phyloP scores from a whole-genome alignment of 1,140 invertebrate genomes.

The Polyergus mexicanus region DNA sequence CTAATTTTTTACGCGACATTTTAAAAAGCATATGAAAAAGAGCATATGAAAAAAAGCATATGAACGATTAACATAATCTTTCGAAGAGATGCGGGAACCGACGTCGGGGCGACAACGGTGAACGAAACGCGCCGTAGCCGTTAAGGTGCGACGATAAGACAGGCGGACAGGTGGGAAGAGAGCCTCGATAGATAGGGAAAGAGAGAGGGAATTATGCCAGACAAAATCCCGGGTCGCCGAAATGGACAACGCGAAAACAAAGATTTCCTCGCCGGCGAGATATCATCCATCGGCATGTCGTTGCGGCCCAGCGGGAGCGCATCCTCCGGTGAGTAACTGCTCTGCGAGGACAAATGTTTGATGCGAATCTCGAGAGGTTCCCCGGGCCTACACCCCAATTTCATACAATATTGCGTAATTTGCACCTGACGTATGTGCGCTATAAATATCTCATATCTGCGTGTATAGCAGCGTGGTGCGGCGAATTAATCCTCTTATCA shows the following conservation, averaged over 20 bases:
- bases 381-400: neutral
- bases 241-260: conserved; percentile 82
- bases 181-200: conserved; percentile 12
- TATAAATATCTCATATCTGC: conserved; percentile 12
- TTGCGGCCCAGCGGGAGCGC: conserved; percentile 90
- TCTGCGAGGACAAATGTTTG: conserved; percentile 17
- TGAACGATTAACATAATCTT: conserved; percentile 22
- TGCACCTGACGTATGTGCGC: neutral
- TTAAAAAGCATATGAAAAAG: neutral
- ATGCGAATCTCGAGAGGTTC: conserved; percentile 31
- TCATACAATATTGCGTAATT: conserved; percentile 35
- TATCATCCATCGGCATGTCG: conserved; percentile 91
- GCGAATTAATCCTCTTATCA: neutral
- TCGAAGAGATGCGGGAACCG: conserved; percentile 33
- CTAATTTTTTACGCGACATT: neutral
- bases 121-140: conserved; percentile 54
- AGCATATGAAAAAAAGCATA: neutral
- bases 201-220: conserved; percentile 82
- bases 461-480: neutral
- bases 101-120: conserved; percentile 52
- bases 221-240: conserved; percentile 82
- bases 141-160: conserved; percentile 46
- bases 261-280: conserved; percentile 88
- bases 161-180: neutral
- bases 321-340: conserved; percentile 88